phyloP scores from a whole-genome alignment of 2,888 invertebrate genomes.

The Scaptomyza flava region DNA sequence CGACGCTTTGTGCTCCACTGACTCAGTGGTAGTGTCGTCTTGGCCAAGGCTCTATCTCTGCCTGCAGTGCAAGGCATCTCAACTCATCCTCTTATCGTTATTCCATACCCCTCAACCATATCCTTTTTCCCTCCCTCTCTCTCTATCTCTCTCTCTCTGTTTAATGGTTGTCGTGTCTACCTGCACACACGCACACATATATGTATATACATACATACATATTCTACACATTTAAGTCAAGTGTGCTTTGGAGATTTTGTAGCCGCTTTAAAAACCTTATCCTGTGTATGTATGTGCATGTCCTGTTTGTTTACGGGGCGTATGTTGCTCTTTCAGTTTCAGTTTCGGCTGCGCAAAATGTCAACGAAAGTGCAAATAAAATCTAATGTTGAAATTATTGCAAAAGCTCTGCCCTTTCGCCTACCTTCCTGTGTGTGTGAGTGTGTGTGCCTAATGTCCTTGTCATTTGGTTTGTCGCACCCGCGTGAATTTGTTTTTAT shows the following conservation, averaged over 20 bases:
- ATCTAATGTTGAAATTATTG: conserved; percentile 81
- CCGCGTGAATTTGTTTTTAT: conserved; percentile 79
- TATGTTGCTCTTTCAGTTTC: conserved; percentile 30
- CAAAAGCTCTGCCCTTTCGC: conserved; percentile 55
- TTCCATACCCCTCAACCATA: background rate
- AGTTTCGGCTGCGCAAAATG: conserved; percentile 64
- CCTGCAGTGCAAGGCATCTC: conserved; percentile 9
- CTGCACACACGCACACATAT: conserved; percentile 41
- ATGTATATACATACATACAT: conserved; percentile 20
- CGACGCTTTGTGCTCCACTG: conserved; percentile 54
- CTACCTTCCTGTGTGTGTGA: background rate
- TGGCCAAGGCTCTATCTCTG: background rate
- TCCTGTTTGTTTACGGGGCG: conserved; percentile 9
- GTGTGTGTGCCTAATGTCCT: conserved; percentile 56
- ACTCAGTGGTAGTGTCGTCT: conserved; percentile 10
- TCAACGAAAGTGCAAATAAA: conserved; percentile 80
- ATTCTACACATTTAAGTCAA: conserved; percentile 74
- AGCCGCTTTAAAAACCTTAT: conserved; percentile 66
- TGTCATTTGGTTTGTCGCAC: conserved; percentile 77
- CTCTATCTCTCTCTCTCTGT: background rate
- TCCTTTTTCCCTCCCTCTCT: background rate
- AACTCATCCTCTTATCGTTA: background rate
- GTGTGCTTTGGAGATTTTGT: conserved; percentile 80
- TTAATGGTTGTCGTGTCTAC: conserved; percentile 24
- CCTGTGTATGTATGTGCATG: background rate